Conservation (phyloP, 1,140 invertebrate genomes). For the Medauroidea extradentata region DNA sequence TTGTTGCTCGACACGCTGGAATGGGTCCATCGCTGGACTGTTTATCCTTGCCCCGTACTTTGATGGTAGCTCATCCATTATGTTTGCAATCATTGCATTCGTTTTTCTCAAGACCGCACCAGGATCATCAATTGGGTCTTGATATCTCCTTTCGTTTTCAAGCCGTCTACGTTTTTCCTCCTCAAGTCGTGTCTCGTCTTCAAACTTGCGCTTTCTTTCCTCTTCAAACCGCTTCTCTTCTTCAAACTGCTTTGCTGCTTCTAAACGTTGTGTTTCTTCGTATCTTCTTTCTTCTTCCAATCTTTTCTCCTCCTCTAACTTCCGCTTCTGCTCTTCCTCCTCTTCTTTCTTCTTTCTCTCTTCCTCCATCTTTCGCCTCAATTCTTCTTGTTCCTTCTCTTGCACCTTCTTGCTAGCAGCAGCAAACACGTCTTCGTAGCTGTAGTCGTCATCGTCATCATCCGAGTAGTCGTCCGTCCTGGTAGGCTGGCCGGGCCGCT, state of each 20-base stretch:
- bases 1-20: too few relatives aligned
- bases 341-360: conserved; percentile 1
- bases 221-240: conserved; percentile 18
- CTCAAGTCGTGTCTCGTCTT: conserved; percentile 29
- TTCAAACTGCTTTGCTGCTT: conserved; percentile 3
- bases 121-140: conserved; percentile 36
- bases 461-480: conserved; percentile 23
- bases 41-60: conserved; percentile 28
- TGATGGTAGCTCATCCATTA: conserved; percentile 54
- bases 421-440: conserved; percentile 62
- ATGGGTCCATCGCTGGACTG: too few relatives aligned
- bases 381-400: conserved; percentile 41
- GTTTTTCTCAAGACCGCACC: conserved; percentile 52
- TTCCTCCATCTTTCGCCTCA: background rate
- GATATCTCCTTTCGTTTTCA: conserved; percentile 20
- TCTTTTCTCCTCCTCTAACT: conserved; percentile 21
- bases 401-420: conserved; percentile 55
- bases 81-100: conserved; percentile 56
- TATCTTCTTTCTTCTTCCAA: conserved; percentile 22
- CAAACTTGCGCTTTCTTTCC: conserved; percentile 27
- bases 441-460: conserved; percentile 60
- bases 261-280: background rate
- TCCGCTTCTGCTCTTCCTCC: conserved; percentile 29
- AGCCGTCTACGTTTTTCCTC: conserved; percentile 22
- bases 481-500: conserved; percentile 40